Conservation (phyloP, 2,888 invertebrate species). For the Ctenicera cuprea region DNA sequence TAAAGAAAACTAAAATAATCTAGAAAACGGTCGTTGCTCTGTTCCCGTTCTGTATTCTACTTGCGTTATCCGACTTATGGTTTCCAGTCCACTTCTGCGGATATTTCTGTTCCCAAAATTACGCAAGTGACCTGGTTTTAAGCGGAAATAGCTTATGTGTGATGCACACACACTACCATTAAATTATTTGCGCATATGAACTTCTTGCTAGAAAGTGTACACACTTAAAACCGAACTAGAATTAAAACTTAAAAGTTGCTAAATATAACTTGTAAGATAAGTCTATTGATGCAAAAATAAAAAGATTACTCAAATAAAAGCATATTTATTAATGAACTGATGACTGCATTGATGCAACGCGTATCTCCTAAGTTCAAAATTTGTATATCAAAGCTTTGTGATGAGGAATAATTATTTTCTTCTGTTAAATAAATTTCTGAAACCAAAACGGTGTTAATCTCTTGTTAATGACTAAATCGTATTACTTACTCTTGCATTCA, state of each 20-base stretch:
- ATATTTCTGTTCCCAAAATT: slow-evolving; percentile 61
- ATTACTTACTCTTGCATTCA: too few relatives aligned
- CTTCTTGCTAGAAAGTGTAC: neutral
- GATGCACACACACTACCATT: slow-evolving; percentile 43
- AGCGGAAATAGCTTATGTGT: slow-evolving; percentile 58
- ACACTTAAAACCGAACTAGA: neutral
- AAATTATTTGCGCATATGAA: slow-evolving; percentile 31
- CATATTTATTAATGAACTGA: too few relatives aligned
- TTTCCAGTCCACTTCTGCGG: slow-evolving; percentile 58
- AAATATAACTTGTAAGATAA: slow-evolving; percentile 1
- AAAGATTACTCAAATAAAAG: neutral
- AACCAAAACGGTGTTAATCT: too few relatives aligned
- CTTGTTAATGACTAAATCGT: too few relatives aligned
- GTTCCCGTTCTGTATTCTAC: slow-evolving; percentile 52
- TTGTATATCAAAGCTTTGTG: too few relatives aligned
- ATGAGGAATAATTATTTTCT: too few relatives aligned
- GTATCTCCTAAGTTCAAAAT: too few relatives aligned
- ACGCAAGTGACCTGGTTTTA: slow-evolving; percentile 60
- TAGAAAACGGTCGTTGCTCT: slow-evolving; percentile 59
- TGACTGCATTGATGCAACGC: too few relatives aligned
- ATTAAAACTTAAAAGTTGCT: neutral
- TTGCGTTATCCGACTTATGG: slow-evolving; percentile 56
- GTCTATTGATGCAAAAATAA: neutral
- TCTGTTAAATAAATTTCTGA: too few relatives aligned
- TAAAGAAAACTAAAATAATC: slow-evolving; percentile 40